A percentile compares a stretch with the other conserved stretches of the same genome.
These are phyloP conservation scores for Diorhabda elongata DNA, from an alignment of 1,140 invertebrate genomes.

Conservation along the genomic window DNA sequence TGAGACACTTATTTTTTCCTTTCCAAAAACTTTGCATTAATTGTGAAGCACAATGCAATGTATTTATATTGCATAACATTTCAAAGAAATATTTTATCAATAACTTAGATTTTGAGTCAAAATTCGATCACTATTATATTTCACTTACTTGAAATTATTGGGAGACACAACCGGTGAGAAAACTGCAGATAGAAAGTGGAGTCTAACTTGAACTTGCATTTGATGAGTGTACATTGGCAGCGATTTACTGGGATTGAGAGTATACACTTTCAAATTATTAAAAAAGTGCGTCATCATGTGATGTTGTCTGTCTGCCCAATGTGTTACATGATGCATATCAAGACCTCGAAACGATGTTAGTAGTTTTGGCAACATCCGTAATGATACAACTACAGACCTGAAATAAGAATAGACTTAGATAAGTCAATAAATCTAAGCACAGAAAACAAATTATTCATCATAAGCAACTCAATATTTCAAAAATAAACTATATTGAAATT, in stretches of 20 bases:
- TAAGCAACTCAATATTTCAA: no score
- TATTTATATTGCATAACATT: no score
- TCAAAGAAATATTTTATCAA: no score
- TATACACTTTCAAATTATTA: conserved; percentile 70
- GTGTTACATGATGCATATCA: conserved; percentile 75
- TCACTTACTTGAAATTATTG: conserved; percentile 69
- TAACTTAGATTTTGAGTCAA: no score
- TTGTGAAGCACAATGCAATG: no score
- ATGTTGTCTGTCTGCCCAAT: conserved; percentile 86
- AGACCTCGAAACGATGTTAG: conserved; percentile 84
- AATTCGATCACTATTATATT: conserved; percentile 78
- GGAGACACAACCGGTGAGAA: conserved; percentile 88
- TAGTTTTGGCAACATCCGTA: conserved; percentile 83
- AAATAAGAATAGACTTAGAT: conserved; percentile 21
- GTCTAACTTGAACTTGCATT: conserved; percentile 82
- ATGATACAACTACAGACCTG: conserved; percentile 82
- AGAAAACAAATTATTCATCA: no score
- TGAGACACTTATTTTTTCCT: no score
- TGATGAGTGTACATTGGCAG: conserved; percentile 71
- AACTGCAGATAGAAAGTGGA: conserved; percentile 88
- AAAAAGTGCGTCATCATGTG: conserved; percentile 92
- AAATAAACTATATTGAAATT: no score
- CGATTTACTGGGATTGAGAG: conserved; percentile 41
- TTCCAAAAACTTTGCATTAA: no score
- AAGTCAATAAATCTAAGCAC: no score